Conservation (phyloP, 2,888 invertebrate species). For the Folsomia manolachei region DNA sequence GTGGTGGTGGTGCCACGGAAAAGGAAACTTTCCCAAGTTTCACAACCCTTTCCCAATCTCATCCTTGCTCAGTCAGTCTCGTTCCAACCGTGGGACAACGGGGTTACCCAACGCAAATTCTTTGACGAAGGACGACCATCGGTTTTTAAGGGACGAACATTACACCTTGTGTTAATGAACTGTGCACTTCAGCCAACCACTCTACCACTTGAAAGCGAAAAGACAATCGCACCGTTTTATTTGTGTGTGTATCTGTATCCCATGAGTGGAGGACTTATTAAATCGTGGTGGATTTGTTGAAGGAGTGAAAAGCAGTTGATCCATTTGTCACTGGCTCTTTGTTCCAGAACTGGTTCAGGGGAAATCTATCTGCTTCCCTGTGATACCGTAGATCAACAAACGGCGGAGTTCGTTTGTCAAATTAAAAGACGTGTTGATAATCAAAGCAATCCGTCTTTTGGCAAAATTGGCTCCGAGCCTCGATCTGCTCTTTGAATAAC, state of each 20-base stretch:
- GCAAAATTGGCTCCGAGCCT: too few relatives aligned
- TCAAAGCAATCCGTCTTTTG: not conserved
- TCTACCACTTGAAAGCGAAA: not conserved
- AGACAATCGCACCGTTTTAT: too few relatives aligned
- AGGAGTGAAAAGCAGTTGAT: not conserved
- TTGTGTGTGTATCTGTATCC: not conserved
- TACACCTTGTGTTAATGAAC: not conserved
- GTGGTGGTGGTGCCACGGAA: slow-evolving; percentile 5
- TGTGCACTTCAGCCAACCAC: not conserved
- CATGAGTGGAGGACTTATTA: not conserved
- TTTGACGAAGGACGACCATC: not conserved
- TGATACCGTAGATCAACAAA: too few relatives aligned
- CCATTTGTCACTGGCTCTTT: not conserved
- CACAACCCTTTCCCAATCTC: slow-evolving; percentile 40
- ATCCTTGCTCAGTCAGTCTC: slow-evolving; percentile 47
- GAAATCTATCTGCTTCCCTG: too few relatives aligned
- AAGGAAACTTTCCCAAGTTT: slow-evolving; percentile 36
- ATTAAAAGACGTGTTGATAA: not conserved
- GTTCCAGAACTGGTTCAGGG: too few relatives aligned
- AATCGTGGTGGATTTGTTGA: not conserved
- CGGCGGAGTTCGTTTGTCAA: not conserved
- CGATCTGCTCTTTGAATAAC: too few relatives aligned
- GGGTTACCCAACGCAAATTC: slow-evolving; percentile 23
- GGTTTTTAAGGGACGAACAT: not conserved
- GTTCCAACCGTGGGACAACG: slow-evolving; percentile 50